Conservation (phyloP, 2,797 vertebrate genomes). For the Pantherophis alleghaniensis region DNA sequence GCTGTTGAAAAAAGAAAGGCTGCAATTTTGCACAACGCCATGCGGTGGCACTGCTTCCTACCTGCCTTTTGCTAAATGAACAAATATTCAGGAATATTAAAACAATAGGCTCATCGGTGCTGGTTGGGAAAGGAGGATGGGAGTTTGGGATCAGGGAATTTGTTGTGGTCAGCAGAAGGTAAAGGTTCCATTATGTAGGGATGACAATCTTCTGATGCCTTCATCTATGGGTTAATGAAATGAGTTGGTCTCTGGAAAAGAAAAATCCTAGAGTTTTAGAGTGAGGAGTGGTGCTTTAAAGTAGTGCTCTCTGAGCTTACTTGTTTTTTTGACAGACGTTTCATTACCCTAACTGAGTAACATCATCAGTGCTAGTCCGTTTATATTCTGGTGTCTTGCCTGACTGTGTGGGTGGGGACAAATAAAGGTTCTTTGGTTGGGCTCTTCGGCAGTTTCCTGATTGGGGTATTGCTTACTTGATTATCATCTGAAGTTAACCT, state of each 20-base stretch:
- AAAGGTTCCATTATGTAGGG: background rate
- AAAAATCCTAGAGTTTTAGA: background rate
- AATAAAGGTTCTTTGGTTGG: too few relatives aligned
- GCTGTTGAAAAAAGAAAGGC: background rate
- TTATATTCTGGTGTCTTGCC: too few relatives aligned
- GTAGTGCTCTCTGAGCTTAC: too few relatives aligned
- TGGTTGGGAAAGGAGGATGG: background rate
- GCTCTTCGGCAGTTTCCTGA: too few relatives aligned
- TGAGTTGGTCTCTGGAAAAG: background rate
- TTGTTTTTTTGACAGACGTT: too few relatives aligned
- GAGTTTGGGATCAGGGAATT: background rate
- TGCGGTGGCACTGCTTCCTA: constrained; percentile 38
- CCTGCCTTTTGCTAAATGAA: background rate
- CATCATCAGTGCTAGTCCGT: too few relatives aligned
- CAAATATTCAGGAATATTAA: fast-evolving
- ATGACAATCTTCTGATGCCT: background rate
- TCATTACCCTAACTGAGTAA: too few relatives aligned
- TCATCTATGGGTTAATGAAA: background rate
- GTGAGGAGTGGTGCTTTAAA: too few relatives aligned
- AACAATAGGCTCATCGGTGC: background rate
- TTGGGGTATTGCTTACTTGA: too few relatives aligned
- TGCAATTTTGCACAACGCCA: constrained; percentile 8
- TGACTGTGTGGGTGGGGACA: too few relatives aligned
- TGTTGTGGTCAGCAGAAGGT: background rate
- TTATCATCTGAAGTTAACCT: too few relatives aligned